Evolutionary conservation across 2,888 invertebrate species (phyloP), one percentile per base, ranked within the genome.

Genomic region (Heteromyza rotundicornis): DNA sequence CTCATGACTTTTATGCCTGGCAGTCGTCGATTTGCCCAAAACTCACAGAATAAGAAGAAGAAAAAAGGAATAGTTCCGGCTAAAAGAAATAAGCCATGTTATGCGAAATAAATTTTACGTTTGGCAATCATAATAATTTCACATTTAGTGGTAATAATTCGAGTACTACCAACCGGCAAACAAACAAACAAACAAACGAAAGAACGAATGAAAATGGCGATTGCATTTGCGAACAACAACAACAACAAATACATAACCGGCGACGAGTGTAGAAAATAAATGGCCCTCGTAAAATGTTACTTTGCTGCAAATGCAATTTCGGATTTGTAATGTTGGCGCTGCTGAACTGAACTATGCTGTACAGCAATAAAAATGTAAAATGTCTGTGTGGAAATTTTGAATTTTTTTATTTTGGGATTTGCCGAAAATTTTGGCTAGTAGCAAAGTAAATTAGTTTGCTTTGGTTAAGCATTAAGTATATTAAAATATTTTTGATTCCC

Each of bases 121-220:
- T 56, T 23, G 63, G 57, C 59, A 61, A 65, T 65, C 61, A 63
- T 63, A 65, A 65, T 65, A 63, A 63, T 63, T 62, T 40, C 49
- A 62, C 59, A 63, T 65, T 65, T 65, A 65, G 62, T 59, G 63
- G 65, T 58, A 63, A 65, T 65, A 65, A 65, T 65, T 65, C 35
- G 60, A 59, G 58, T 47, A 19, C 20, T 55, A 50, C 59, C 51
- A 17, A 50, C 57, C 50, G 44, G 10, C 52, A 57, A 51, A 36
- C 40, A 36, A 12, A 58, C 35, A 27, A 51, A 19, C 51, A 51
- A 23, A 23, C 44, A 23, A 27, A 27, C 5, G 10, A 27, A 20
- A 19, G 10, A 16, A n/a, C 40, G 14, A 40, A 40, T n/a, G n/a
- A 40, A 40, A 14, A 40, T 40, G 40, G 10, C n/a, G n/a, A 14